These are phyloP conservation scores for Cichladusa arquata DNA, from an alignment of 2,113 vertebrate species.

Conservation along the genomic window DNA sequence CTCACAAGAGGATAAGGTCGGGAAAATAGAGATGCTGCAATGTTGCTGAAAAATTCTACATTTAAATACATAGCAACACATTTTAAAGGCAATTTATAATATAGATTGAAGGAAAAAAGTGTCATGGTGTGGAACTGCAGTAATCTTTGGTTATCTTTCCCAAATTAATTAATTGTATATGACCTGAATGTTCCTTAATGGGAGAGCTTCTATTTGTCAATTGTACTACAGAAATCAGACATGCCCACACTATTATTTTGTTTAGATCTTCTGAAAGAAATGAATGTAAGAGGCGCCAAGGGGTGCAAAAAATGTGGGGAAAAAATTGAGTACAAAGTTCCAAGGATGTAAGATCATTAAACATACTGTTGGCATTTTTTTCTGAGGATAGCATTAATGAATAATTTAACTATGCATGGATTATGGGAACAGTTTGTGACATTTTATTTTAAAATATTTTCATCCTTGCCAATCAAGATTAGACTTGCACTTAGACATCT, in stretches of 20 bases:
- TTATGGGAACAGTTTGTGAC: not conserved
- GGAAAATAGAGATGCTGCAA: not conserved
- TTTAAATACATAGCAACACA: not conserved
- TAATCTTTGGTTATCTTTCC: not conserved
- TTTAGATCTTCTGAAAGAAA: constrained; percentile 6
- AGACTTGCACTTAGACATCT: not conserved
- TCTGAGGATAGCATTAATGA: constrained; percentile 4
- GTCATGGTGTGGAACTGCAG: not conserved
- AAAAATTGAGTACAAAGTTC: not conserved
- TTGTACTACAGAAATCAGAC: not conserved
- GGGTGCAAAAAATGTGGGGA: not conserved
- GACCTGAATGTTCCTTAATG: not conserved
- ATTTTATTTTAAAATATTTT: constrained; percentile 29
- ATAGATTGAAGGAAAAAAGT: not conserved
- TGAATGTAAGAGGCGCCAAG: not conserved
- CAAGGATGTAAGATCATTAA: not conserved
- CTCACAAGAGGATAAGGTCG: not conserved
- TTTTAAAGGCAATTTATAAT: not conserved
- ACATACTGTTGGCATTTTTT: not conserved
- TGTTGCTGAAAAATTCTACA: not conserved
- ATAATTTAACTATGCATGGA: constrained; percentile 18
- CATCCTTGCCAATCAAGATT: not conserved
- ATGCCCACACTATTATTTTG: not conserved
- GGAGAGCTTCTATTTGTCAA: not conserved
- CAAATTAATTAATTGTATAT: not conserved